Evolutionary conservation across 2,797 vertebrate genomes (phyloP).

Genomic region (Labroides dimidiatus): DNA sequence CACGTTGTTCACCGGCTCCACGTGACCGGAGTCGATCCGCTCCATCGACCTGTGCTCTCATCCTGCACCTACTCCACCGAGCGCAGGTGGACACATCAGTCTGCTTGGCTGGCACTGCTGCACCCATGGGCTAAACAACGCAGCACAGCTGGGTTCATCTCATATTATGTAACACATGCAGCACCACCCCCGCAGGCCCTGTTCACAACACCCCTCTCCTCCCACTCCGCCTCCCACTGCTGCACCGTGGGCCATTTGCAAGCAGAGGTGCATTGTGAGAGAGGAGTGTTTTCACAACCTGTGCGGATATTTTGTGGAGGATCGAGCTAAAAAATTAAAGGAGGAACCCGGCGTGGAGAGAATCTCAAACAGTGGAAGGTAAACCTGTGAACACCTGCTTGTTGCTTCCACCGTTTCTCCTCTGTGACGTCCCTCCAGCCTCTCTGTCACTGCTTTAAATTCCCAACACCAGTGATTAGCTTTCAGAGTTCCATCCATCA

Average conservation of each 20-base stretch:
- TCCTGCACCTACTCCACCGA: slow-evolving; percentile 34
- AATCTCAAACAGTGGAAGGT: slow-evolving; percentile 2
- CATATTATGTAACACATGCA: slow-evolving; percentile 71
- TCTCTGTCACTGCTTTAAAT: slow-evolving; percentile 18
- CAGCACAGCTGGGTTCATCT: slow-evolving; percentile 72
- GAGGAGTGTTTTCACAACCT: slow-evolving; percentile 52
- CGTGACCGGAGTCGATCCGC: slow-evolving; percentile 35
- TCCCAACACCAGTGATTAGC: slow-evolving; percentile 25
- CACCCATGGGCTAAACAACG: slow-evolving; percentile 69
- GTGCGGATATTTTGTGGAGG: slow-evolving; percentile 45
- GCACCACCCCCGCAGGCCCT: slow-evolving; percentile 75
- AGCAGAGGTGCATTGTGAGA: slow-evolving; percentile 64
- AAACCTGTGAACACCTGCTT: neutral
- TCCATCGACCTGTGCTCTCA: slow-evolving; percentile 33
- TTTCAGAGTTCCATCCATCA: slow-evolving; percentile 31
- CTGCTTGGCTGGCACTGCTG: slow-evolving; percentile 56
- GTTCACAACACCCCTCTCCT: slow-evolving; percentile 74
- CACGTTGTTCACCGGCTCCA: slow-evolving; percentile 7
- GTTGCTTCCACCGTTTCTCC: neutral
- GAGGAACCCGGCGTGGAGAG: slow-evolving; percentile 5
- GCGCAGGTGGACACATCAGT: slow-evolving; percentile 71
- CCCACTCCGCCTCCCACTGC: slow-evolving; percentile 70
- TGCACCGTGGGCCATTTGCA: slow-evolving; percentile 68
- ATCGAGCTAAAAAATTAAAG: slow-evolving; percentile 17
- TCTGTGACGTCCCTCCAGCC: neutral